A percentile compares a stretch with the other conserved stretches of the same genome.
phyloP scores from a whole-genome alignment of 2,888 invertebrate species.

The Drosophila robusta region DNA sequence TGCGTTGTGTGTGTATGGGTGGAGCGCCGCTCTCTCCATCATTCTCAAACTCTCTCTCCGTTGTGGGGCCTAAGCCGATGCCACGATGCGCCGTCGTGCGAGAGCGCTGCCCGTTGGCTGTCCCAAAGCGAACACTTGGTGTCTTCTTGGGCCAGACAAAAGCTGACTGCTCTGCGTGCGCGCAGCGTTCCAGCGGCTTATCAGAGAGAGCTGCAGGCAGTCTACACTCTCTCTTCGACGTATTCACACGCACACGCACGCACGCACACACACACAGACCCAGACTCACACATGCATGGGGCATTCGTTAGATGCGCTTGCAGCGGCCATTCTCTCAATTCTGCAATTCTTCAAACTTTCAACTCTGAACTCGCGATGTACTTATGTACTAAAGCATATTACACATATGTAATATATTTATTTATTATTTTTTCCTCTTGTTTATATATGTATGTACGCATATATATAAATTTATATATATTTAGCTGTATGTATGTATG shows the following conservation, averaged over 20 bases:
- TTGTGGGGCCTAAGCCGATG: slow-evolving; percentile 57
- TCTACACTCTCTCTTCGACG: slow-evolving; percentile 48
- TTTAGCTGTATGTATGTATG: slow-evolving; percentile 33
- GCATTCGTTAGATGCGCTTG: slow-evolving; percentile 32
- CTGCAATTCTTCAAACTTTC: slow-evolving; percentile 21
- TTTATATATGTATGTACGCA: slow-evolving; percentile 27
- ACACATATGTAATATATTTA: slow-evolving; percentile 47
- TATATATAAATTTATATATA: slow-evolving; percentile 18
- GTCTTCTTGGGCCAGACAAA: slow-evolving; percentile 34
- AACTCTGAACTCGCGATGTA: slow-evolving; percentile 35
- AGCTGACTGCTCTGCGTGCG: slow-evolving; percentile 35
- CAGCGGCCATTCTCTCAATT: slow-evolving; percentile 8
- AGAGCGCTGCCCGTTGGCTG: slow-evolving; percentile 5
- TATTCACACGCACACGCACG: background rate
- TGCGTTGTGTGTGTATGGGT: slow-evolving; percentile 50
- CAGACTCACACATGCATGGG: slow-evolving; percentile 43
- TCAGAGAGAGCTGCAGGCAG: slow-evolving; percentile 36
- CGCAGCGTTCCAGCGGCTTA: slow-evolving; percentile 55
- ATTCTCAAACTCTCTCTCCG: slow-evolving; percentile 77
- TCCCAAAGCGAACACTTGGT: slow-evolving; percentile 50
- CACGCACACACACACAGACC: slow-evolving; percentile 16
- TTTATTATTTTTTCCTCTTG: slow-evolving; percentile 30
- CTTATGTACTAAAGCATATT: slow-evolving; percentile 72
- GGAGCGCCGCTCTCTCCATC: slow-evolving; percentile 72
- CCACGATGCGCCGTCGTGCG: slow-evolving; percentile 49